Conservation (phyloP, 2,113 vertebrate genomes). For the Myotis brandtii region DNA sequence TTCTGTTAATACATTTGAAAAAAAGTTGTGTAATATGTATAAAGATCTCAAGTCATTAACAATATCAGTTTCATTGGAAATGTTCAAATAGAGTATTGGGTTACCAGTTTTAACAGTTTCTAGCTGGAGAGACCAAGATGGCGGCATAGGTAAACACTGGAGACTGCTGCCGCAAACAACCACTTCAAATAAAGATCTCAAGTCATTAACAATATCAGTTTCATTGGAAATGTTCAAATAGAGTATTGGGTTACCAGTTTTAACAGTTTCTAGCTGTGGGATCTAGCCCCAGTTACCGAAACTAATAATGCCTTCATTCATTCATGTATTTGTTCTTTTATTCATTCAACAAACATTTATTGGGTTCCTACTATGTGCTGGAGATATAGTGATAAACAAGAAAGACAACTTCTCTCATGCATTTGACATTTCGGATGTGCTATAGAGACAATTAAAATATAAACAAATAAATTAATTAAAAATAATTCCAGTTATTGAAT, state of each 20-base stretch:
- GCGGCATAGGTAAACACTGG: no score
- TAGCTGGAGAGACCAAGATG: no score
- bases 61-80: neutral
- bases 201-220: neutral
- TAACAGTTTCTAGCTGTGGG: neutral
- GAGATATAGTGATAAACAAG: neutral
- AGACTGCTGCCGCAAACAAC: no score
- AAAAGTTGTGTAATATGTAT: neutral
- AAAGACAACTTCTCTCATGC: neutral
- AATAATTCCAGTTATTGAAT: neutral
- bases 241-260: neutral
- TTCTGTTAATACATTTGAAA: slow-evolving; percentile 22
- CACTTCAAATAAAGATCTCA: neutral
- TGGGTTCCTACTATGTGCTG: neutral
- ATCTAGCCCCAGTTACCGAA: neutral
- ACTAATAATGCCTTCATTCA: neutral
- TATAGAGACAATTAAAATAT: neutral
- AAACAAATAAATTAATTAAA: neutral
- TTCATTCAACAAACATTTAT: neutral
- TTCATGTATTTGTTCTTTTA: neutral
- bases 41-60: slow-evolving; percentile 11
- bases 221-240: neutral
- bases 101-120: neutral
- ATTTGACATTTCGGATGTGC: neutral
- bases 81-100: neutral